phyloP scores from a whole-genome alignment of 2,113 vertebrate genomes.

The Ovis canadensis region DNA sequence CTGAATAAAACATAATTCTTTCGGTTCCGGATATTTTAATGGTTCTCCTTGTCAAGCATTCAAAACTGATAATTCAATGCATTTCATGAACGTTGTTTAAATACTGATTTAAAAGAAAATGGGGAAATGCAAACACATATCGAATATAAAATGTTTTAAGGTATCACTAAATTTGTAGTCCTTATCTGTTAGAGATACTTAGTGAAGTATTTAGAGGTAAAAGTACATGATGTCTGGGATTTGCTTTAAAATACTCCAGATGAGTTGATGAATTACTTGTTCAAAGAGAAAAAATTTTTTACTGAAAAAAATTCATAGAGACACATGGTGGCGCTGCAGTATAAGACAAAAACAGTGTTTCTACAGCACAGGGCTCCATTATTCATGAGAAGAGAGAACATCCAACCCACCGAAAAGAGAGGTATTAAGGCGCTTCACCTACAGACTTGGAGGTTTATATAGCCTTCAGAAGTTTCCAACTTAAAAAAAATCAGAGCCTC shows the following conservation, averaged over 20 bases:
- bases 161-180: neutral
- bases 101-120: neutral
- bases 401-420: neutral
- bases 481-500: neutral
- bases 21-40: neutral
- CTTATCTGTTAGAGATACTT: neutral
- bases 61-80: neutral
- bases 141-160: neutral
- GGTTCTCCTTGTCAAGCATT: neutral
- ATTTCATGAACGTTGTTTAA: neutral
- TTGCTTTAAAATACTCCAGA: conserved; percentile 6
- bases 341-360: conserved; percentile 37
- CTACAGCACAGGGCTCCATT: neutral
- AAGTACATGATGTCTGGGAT: neutral
- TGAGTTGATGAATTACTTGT: neutral
- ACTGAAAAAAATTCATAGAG: neutral
- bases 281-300: neutral
- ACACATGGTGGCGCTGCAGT: conserved; percentile 74
- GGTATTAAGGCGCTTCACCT: neutral
- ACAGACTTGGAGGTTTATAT: neutral
- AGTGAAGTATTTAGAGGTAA: neutral
- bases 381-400: neutral
- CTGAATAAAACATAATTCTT: conserved; percentile 15
- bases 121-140: neutral
- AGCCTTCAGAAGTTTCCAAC: neutral